Percentiles rank a stretch among this genome's conserved stretches.
phyloP scores from a whole-genome alignment of 2,888 invertebrate genomes.

The Leptopilina syphax region DNA sequence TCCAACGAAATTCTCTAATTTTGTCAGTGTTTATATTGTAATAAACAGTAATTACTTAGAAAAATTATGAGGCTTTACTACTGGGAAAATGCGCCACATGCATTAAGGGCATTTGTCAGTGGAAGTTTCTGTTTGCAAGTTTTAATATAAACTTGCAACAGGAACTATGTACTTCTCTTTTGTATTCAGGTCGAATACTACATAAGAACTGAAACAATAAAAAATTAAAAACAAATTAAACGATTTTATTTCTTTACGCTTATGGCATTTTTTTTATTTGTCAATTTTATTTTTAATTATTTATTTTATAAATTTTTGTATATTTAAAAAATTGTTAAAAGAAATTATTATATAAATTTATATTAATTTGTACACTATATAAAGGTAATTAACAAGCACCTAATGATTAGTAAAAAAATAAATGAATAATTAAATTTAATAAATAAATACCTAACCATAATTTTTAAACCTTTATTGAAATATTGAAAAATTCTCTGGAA shows the following conservation, averaged over 20 bases:
- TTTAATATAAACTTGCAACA: slow-evolving; percentile 28
- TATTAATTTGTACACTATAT: too few relatives aligned
- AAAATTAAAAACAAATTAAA: background rate
- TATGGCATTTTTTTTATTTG: background rate
- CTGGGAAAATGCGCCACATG: background rate
- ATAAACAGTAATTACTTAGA: slow-evolving; percentile 22
- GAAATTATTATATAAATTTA: too few relatives aligned
- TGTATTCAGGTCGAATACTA: background rate
- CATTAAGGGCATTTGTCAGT: slow-evolving; percentile 26
- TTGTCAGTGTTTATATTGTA: slow-evolving; percentile 1
- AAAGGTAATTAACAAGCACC: too few relatives aligned
- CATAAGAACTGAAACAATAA: slow-evolving; percentile 16
- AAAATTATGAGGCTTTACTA: slow-evolving; percentile 5
- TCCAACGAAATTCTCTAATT: background rate
- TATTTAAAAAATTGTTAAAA: too few relatives aligned
- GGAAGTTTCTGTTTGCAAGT: slow-evolving; percentile 32
- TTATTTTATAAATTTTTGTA: background rate
- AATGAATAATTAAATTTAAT: too few relatives aligned
- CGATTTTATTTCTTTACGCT: background rate
- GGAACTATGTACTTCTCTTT: background rate
- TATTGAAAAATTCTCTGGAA: too few relatives aligned
- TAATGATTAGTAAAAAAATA: too few relatives aligned
- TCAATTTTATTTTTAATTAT: background rate
- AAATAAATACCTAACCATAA: too few relatives aligned
- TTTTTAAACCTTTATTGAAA: too few relatives aligned